phyloP scores from a whole-genome alignment of 2,797 vertebrate genomes.

The Sebastes kiyomatsui region DNA sequence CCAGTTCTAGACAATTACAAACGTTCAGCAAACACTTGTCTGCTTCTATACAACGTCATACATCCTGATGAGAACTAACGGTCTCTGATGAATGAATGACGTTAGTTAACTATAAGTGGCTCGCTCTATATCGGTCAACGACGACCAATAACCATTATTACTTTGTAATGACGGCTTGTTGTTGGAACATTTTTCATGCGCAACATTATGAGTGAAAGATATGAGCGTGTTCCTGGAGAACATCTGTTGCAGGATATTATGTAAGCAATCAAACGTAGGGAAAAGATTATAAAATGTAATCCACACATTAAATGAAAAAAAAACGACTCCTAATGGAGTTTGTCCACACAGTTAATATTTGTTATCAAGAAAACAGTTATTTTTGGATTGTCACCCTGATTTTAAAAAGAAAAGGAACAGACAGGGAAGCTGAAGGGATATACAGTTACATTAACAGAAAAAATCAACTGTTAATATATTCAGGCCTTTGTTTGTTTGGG shows the following conservation, averaged over 20 bases:
- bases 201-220: constrained; percentile 20
- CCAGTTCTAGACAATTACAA: background rate
- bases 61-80: background rate
- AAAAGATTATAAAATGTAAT: constrained; percentile 60
- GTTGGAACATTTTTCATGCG: background rate
- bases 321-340: constrained; percentile 15
- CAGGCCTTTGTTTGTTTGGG: background rate
- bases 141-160: background rate
- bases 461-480: background rate
- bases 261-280: constrained; percentile 44
- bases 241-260: constrained; percentile 64
- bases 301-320: constrained; percentile 35
- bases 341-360: background rate
- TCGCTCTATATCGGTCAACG: background rate
- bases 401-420: background rate
- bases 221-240: constrained; percentile 37
- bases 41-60: background rate
- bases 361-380: background rate
- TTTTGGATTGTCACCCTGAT: background rate
- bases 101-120: background rate
- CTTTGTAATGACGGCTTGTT: constrained; percentile 5
- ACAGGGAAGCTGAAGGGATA: background rate
- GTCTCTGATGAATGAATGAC: background rate
- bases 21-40: background rate
- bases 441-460: background rate